Conservation (phyloP, 2,888 invertebrate species). For the Rhagium mordax region DNA sequence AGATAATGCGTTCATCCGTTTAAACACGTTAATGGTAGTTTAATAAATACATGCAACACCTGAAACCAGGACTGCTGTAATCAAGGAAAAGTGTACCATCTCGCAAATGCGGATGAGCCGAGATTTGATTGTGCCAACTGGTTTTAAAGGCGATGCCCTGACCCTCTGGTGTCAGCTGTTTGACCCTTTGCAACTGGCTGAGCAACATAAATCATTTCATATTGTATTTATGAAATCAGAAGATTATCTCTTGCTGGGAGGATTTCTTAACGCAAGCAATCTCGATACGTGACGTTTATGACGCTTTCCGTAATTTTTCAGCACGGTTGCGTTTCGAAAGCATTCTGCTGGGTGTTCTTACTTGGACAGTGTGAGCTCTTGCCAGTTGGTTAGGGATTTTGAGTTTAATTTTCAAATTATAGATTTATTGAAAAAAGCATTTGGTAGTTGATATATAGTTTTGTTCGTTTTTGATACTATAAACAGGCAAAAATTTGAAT, state of each 20-base stretch:
- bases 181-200: constrained; percentile 11
- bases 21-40: constrained; percentile 55
- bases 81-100: not conserved
- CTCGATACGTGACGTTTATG: no score
- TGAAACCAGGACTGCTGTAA: constrained; percentile 32
- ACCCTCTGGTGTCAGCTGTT: constrained; percentile 7
- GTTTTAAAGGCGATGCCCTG: constrained; percentile 17
- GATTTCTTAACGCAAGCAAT: not conserved
- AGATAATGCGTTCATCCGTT: constrained; percentile 59
- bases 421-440: no score
- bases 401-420: no score
- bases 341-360: no score
- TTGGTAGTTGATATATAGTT: no score
- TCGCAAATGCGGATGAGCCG: not conserved
- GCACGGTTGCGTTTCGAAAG: no score
- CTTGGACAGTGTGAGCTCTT: no score
- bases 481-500: no score
- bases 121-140: constrained; percentile 10
- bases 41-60: constrained; percentile 46
- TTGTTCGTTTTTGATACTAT: no score
- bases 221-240: not conserved
- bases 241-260: not conserved
- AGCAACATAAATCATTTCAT: not conserved
- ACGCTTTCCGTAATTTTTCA: no score
- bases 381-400: no score